Evolutionary conservation across 2,888 invertebrate species (phyloP).

Genomic region (Hedya salicella): DNA sequence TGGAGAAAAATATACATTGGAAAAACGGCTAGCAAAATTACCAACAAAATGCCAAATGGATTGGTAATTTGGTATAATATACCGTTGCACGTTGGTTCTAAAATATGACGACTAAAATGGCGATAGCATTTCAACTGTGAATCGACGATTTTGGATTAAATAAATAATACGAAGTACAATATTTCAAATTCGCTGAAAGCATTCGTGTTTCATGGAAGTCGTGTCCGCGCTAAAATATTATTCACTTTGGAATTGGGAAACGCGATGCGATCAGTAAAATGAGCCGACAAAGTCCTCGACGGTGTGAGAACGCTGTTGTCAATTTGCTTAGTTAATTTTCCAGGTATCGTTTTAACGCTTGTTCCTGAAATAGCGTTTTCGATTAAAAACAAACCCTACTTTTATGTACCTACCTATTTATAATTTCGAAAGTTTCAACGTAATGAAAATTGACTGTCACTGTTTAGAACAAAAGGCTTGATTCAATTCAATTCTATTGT

Average conservation of each 20-base stretch:
- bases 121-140: neutral
- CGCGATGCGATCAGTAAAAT: neutral
- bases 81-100: too few relatives aligned
- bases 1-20: too few relatives aligned
- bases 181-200: neutral
- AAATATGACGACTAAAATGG: too few relatives aligned
- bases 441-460: too few relatives aligned
- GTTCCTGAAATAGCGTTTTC: neutral
- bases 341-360: neutral
- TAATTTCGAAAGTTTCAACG: too few relatives aligned
- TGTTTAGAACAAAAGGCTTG: too few relatives aligned
- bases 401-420: too few relatives aligned
- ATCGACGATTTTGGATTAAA: neutral
- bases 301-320: neutral
- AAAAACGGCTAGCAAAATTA: too few relatives aligned
- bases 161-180: neutral
- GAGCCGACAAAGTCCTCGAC: neutral
- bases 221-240: conserved; percentile 1
- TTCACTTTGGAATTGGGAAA: conserved; percentile 3
- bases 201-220: neutral
- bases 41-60: too few relatives aligned
- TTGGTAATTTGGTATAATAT: too few relatives aligned
- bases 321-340: neutral
- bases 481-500: too few relatives aligned
- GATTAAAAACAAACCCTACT: neutral